Base-by-base conservation (phyloP, 2,113 vertebrate genomes). In the Micromys minutus region DNA sequence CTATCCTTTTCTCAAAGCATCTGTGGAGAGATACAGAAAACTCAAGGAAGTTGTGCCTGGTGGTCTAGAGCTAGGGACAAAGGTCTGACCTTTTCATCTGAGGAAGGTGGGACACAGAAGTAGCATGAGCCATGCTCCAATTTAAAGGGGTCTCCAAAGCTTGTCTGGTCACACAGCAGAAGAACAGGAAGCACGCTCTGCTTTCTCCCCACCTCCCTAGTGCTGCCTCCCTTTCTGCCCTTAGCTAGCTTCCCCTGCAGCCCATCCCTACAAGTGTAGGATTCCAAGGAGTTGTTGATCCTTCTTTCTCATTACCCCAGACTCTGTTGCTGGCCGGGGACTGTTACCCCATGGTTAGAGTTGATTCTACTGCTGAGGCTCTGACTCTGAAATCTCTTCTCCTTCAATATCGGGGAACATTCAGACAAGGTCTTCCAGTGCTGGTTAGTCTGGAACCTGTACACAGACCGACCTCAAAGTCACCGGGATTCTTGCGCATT, bases 241-340 rank as follows among this genome's bases (percentile, higher is more conserved):
- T 34, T 67, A 52, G 19, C 21, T 45, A 31, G 16, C 34, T 39
- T 42, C 16, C 63, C 29, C 75, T 81, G 45, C 45, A 59, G 52
- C 31, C 80, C 42, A 42, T 15, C 24, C 59, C 61, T 71, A 3
- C 36, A 90, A 36, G 71, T 29, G 42, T 29, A 22, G 22, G 52
- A 0, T 86, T 86, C 45, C 17, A 0, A 34, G 12, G 26, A 11
- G 55, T 29, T 17, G 1, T 0, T 6, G 26, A 47, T 24, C 52
- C 24, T 79, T 34, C 13, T 71, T 79, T 69, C 76, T 24, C 13
- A 1, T 61, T 4, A 1, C 22, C 55, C n/a, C 67, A 80, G 34
- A 80, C 19, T 31, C 45, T 57, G 50, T n/a, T 34, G 9, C 50
- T 57, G 77, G 34, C 0, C 0, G 17, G 21, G 3, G 21, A 24